These are phyloP conservation scores for Himalopsyche phryganea DNA, from an alignment of 1,140 invertebrate genomes.

Conservation along the genomic window DNA sequence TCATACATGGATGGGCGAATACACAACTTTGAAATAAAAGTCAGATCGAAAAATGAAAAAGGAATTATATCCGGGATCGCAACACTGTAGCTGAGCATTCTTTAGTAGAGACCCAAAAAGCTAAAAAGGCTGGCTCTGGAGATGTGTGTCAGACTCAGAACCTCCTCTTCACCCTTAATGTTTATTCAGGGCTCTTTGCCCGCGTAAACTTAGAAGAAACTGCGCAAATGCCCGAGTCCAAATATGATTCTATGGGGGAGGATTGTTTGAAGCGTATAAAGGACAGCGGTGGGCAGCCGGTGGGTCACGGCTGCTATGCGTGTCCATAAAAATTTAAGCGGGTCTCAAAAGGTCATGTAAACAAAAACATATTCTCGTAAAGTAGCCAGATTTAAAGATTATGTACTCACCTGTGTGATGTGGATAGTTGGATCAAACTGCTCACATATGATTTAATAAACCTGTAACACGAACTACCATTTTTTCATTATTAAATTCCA, in stretches of 20 bases:
- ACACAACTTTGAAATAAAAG: no score
- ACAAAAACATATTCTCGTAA: not conserved
- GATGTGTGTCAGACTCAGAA: constrained; percentile 1
- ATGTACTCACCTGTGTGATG: no score
- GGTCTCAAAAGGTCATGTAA: not conserved
- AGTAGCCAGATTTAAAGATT: not conserved
- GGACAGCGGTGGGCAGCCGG: not conserved
- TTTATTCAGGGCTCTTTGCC: constrained; percentile 17
- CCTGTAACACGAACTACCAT: no score
- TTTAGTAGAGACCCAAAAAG: no score
- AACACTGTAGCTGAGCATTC: no score
- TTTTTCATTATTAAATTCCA: no score
- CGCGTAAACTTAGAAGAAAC: not conserved
- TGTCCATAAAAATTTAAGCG: not conserved
- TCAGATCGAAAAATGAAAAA: no score
- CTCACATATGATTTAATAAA: no score
- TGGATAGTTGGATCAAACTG: no score
- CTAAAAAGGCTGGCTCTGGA: not conserved
- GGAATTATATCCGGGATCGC: no score
- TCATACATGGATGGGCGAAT: no score
- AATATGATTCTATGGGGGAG: constrained; percentile 14
- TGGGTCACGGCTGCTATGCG: not conserved
- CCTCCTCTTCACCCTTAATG: constrained; percentile 2
- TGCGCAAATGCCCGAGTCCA: not conserved
- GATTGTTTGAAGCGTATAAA: constrained; percentile 4